These are phyloP conservation scores for Latrodectus elegans DNA, from an alignment of 2,888 invertebrate species.

Conservation along the genomic window DNA sequence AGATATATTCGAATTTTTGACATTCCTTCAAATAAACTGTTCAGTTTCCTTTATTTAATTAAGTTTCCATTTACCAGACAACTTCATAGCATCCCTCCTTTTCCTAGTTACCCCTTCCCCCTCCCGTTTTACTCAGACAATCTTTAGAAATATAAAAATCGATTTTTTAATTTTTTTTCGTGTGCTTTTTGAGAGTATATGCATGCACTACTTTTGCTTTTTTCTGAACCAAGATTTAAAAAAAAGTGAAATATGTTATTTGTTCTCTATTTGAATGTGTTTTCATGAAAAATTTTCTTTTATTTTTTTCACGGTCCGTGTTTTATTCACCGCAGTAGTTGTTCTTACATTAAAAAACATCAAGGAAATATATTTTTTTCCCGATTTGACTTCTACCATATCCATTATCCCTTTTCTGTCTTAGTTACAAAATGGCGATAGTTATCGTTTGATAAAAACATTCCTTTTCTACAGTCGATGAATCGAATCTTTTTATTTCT, in stretches of 20 bases:
- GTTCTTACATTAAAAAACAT: slow-evolving; percentile 34
- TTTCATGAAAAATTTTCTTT: slow-evolving; percentile 16
- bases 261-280: slow-evolving; percentile 27
- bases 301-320: not conserved
- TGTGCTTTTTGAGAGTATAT: slow-evolving; percentile 1
- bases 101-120: slow-evolving; percentile 21
- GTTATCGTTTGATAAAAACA: slow-evolving; percentile 69
- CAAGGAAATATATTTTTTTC: not conserved
- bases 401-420: slow-evolving; percentile 68
- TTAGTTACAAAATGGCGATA: slow-evolving; percentile 64
- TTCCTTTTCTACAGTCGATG: slow-evolving; percentile 42
- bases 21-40: slow-evolving; percentile 69
- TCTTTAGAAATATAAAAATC: slow-evolving; percentile 66
- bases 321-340: slow-evolving; percentile 44
- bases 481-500: slow-evolving; percentile 26
- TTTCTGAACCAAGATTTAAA: slow-evolving; percentile 14
- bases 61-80: slow-evolving; percentile 66
- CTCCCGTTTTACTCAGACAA: slow-evolving; percentile 10
- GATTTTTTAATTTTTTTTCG: slow-evolving; percentile 56
- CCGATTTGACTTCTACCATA: slow-evolving; percentile 32
- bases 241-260: slow-evolving; percentile 55
- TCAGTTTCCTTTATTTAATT: slow-evolving; percentile 68
- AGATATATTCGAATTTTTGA: slow-evolving; percentile 67
- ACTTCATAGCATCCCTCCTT: slow-evolving; percentile 29
- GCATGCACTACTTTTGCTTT: slow-evolving; percentile 47